Base-by-base conservation (phyloP, 2,888 invertebrate genomes). In the Caenorhabditis panamensis region DNA sequence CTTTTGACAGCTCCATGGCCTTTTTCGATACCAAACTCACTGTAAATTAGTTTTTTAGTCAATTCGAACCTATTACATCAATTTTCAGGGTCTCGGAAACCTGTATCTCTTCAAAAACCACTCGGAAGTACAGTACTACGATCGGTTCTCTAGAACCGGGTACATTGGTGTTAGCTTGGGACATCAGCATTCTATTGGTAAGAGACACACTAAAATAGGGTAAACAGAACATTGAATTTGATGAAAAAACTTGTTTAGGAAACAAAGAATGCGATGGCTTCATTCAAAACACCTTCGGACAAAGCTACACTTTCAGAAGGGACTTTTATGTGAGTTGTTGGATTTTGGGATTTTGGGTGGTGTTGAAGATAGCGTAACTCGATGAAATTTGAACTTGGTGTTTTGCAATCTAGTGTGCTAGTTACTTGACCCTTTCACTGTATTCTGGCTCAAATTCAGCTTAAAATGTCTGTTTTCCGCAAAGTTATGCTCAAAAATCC, bases 11-110 rank as follows among this genome's bases (percentile, higher is more conserved):
- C 16, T 83, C 84, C 0, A 56, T 84, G 9, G 87, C 85, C 0
- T 87, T 86, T 64, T 87, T 87, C 47, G 87, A 87, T 51, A 84
- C 85, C 6, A 82, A 81, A 28, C 56, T 82, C 0, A 87, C 87
- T 20, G 85, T 85, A 36, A 16, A 66, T 63, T 20, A 1, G 47
- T 4, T 13, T 31, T 54, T 67, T 13, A 16, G n/a, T 22, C 47
- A 24, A 41, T 64, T 28, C 13, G 1, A 63, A 22, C 44, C 37
- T 44, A 31, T 20, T 44, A 13, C 1, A n/a, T 49, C 11, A 36
- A n/a, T 18, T 49, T 79, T 24, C 63, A 85, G 84, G 87, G 87
- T 9, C 83, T 87, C 26, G 87, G 87, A n/a, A 85, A 84, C n/a
- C 56, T 87, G 54, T 87, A 82, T 37, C 69, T 87, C 24, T 87